A percentile compares a stretch with the other conserved stretches of the same genome.
phyloP scores from a whole-genome alignment of 2,113 vertebrate genomes.

The Camelus bactrianus region DNA sequence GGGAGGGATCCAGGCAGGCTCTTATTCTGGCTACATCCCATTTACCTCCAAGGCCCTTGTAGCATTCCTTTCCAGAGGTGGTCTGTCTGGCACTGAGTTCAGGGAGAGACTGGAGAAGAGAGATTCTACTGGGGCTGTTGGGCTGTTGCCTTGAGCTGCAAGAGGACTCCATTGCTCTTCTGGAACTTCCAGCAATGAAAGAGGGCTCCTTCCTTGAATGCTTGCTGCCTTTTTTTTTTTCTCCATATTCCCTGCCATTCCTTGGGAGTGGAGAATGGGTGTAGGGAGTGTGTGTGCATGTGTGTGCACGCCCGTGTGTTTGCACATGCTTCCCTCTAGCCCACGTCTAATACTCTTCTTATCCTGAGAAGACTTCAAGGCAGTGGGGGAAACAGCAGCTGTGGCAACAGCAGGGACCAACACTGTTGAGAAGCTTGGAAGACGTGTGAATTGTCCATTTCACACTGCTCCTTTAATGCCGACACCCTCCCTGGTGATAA shows the following conservation, averaged over 20 bases:
- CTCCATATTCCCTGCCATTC: not conserved
- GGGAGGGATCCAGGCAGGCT: not conserved
- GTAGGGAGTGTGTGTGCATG: not conserved
- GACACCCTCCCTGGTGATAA: constrained; percentile 43
- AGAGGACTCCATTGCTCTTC: not conserved
- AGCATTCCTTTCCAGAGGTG: not conserved
- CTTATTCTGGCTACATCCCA: not conserved
- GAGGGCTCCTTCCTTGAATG: not conserved
- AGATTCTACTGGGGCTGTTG: fast-evolving
- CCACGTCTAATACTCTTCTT: not conserved
- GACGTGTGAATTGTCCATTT: constrained; percentile 81
- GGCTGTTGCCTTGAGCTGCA: not conserved
- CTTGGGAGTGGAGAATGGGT: not conserved
- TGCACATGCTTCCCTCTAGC: not conserved
- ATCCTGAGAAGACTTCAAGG: not conserved
- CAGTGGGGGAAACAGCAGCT: not conserved
- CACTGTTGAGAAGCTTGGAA: not conserved
- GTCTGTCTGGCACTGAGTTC: not conserved
- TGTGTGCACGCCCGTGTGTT: too few relatives aligned
- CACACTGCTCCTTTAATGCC: constrained; percentile 67
- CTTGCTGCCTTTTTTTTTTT: not conserved
- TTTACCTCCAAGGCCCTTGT: fast-evolving
- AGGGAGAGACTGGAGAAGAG: not conserved
- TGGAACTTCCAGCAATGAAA: not conserved
- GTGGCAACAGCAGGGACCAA: not conserved